Percentiles rank a stretch among this genome's conserved stretches.
Conservation (phyloP, 2,888 invertebrate species). For the Agrotis ipsilon region DNA sequence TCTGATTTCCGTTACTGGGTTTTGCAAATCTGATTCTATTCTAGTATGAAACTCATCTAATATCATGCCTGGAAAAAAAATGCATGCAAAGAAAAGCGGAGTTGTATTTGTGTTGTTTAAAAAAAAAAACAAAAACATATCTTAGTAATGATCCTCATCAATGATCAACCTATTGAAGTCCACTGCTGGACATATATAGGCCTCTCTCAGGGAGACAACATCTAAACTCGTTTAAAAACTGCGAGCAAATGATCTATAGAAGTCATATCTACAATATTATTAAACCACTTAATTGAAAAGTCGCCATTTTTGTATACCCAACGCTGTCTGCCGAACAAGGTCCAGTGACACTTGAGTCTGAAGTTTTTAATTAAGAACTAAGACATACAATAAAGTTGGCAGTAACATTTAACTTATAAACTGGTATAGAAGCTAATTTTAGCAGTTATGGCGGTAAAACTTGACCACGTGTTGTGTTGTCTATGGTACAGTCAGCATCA, state of each 20-base stretch:
- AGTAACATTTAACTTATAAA: background rate
- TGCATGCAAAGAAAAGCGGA: too few relatives aligned
- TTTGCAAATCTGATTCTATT: background rate
- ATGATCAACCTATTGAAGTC: too few relatives aligned
- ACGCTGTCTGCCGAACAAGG: constrained; percentile 6
- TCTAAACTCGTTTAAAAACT: too few relatives aligned
- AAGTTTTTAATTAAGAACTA: constrained; percentile 17
- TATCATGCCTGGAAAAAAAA: too few relatives aligned
- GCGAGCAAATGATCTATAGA: too few relatives aligned
- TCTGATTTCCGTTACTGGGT: background rate
- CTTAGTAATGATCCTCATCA: too few relatives aligned
- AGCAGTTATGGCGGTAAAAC: background rate
- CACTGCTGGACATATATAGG: too few relatives aligned
- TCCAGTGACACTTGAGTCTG: constrained; percentile 17
- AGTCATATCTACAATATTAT: too few relatives aligned
- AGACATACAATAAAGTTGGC: constrained; percentile 24
- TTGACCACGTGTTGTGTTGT: background rate
- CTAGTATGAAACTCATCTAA: background rate
- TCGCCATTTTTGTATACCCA: constrained; percentile 23
- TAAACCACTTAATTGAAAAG: constrained; percentile 13
- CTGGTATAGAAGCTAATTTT: background rate
- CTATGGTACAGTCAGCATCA: too few relatives aligned
- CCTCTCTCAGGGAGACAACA: too few relatives aligned
- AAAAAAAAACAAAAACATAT: too few relatives aligned
- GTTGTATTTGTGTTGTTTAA: too few relatives aligned